Percentiles rank a stretch among this genome's conserved stretches.
Evolutionary conservation across 1,140 invertebrate species (phyloP).

Genomic region (Pantala flavescens): DNA sequence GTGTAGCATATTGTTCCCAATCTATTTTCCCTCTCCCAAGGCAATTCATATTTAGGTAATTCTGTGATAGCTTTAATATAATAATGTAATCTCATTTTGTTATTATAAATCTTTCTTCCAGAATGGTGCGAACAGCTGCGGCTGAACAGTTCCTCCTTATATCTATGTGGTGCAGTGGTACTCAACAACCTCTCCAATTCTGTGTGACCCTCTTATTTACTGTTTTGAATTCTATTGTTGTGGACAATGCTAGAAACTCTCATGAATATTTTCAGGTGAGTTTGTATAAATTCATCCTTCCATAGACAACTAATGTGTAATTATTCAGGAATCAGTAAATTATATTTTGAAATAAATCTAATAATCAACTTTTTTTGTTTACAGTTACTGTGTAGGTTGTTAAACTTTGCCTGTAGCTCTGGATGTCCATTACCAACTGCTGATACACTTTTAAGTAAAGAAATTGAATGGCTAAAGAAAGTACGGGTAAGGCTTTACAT

Average conservation of each 20-base stretch:
- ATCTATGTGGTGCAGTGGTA: conserved; percentile 53
- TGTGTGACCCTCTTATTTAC: conserved; percentile 69
- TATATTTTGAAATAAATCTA: too few relatives aligned
- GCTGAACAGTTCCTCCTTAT: conserved; percentile 75
- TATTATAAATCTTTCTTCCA: conserved; percentile 22
- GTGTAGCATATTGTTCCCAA: not conserved
- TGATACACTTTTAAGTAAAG: conserved; percentile 58
- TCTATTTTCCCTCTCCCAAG: not conserved
- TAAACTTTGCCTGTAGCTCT: conserved; percentile 61
- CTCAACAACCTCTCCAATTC: conserved; percentile 50
- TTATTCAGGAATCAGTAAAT: too few relatives aligned
- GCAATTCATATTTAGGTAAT: too few relatives aligned
- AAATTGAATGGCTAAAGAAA: conserved; percentile 72
- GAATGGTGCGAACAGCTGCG: conserved; percentile 59
- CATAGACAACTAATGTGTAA: too few relatives aligned
- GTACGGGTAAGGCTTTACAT: conserved; percentile 39
- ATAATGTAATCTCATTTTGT: too few relatives aligned
- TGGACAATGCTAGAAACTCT: conserved; percentile 66
- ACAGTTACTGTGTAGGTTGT: conserved; percentile 59
- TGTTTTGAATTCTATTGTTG: conserved; percentile 59
- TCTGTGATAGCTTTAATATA: too few relatives aligned
- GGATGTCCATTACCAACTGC: conserved; percentile 55
- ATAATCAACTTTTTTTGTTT: conserved; percentile 28
- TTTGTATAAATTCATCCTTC: not conserved
- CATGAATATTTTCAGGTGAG: conserved; percentile 64